Percentiles rank a stretch among this genome's conserved stretches.
Conservation (phyloP, 2,113 vertebrate genomes). For the Rhea americana region DNA sequence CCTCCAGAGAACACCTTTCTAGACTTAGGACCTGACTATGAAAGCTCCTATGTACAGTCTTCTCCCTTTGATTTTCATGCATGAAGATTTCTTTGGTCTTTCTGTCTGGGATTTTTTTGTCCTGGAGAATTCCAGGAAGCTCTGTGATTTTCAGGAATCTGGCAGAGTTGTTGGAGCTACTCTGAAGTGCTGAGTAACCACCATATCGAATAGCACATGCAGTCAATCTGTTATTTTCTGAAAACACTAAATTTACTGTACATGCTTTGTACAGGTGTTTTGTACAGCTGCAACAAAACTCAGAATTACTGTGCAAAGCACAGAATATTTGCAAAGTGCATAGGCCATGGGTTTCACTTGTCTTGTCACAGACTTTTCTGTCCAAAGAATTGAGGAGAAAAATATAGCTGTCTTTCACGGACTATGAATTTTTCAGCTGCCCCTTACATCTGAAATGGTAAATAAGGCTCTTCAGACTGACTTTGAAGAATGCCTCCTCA, state of each 20-base stretch:
- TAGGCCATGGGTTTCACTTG: background rate
- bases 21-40: background rate
- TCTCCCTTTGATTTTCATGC: background rate
- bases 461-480: background rate
- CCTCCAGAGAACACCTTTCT: background rate
- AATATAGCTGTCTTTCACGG: background rate
- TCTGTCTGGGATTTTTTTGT: background rate
- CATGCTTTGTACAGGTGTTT: background rate
- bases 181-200: background rate
- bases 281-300: background rate
- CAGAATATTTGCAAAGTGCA: background rate
- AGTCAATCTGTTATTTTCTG: background rate
- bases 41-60: rapidly evolving
- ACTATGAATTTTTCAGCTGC: background rate
- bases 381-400: background rate
- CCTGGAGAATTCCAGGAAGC: background rate
- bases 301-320: background rate
- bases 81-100: background rate
- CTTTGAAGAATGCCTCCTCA: background rate
- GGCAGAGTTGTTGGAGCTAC: background rate
- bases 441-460: background rate
- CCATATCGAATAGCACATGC: rapidly evolving
- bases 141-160: background rate
- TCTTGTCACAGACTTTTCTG: background rate
- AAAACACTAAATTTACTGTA: background rate